These are phyloP conservation scores for Leucopsar rothschildi DNA, from an alignment of 2,113 vertebrate genomes.

Conservation along the genomic window DNA sequence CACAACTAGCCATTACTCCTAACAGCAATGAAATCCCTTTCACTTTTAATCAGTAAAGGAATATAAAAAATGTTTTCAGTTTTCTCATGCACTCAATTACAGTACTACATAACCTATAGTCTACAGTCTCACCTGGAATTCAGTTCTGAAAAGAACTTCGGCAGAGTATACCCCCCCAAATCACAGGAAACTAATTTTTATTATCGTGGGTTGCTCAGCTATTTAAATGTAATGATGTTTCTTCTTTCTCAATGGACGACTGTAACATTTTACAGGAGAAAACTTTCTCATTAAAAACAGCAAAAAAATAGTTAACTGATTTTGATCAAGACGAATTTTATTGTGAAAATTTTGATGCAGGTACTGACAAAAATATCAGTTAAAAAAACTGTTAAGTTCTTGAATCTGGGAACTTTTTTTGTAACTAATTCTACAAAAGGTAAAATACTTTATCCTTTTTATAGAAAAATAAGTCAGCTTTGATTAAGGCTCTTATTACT, in stretches of 20 bases:
- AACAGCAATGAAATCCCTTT: background rate
- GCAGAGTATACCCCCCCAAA: background rate
- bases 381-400: background rate
- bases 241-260: background rate
- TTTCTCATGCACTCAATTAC: background rate
- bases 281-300: background rate
- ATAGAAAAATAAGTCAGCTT: background rate
- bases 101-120: background rate
- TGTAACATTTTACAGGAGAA: background rate
- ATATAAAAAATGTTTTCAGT: background rate
- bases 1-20: background rate
- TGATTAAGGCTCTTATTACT: background rate
- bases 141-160: background rate
- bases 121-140: background rate
- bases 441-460: background rate
- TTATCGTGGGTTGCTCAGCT: background rate
- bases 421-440: background rate
- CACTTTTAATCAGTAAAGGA: background rate
- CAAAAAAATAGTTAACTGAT: accelerated
- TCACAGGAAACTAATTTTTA: background rate
- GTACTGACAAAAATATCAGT: background rate
- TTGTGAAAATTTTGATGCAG: background rate
- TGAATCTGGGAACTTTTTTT: background rate
- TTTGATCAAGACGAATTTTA: background rate
- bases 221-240: background rate